These are phyloP conservation scores for Globodera rostochiensis DNA, from an alignment of 1,140 invertebrate species.

Conservation along the genomic window DNA sequence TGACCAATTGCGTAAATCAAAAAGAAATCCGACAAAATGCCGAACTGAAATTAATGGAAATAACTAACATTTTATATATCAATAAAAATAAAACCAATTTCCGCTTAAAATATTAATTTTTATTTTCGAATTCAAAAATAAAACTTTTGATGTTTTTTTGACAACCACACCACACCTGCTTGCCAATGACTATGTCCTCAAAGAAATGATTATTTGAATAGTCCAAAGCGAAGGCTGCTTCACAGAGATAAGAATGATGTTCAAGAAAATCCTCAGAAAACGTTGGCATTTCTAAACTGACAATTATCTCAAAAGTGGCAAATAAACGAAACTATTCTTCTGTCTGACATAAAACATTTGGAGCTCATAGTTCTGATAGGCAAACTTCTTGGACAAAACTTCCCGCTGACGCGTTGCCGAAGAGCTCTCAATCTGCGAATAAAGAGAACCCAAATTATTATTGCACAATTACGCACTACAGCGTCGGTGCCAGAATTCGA, in stretches of 20 bases:
- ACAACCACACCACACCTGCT: conserved; percentile 20
- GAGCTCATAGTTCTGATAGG: conserved; percentile 2
- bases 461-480: not conserved
- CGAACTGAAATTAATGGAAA: conserved; percentile 42
- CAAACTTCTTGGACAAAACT: not conserved
- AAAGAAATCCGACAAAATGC: conserved; percentile 39
- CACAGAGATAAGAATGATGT: not conserved
- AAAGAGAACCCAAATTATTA: not conserved
- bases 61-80: no score
- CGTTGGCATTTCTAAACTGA: conserved; percentile 36
- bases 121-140: not conserved
- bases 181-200: not conserved
- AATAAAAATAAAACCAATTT: no score
- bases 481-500: no score
- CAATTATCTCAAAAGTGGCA: not conserved
- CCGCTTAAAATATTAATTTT: no score
- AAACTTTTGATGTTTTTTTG: not conserved
- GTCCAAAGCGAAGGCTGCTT: not conserved
- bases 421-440: not conserved
- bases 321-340: not conserved
- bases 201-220: not conserved
- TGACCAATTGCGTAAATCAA: conserved; percentile 33
- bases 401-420: not conserved
- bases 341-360: conserved; percentile 13
- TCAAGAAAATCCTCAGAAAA: not conserved